Conservation (phyloP, 2,113 vertebrate genomes). For the Brachyhypopomus gauderio region DNA sequence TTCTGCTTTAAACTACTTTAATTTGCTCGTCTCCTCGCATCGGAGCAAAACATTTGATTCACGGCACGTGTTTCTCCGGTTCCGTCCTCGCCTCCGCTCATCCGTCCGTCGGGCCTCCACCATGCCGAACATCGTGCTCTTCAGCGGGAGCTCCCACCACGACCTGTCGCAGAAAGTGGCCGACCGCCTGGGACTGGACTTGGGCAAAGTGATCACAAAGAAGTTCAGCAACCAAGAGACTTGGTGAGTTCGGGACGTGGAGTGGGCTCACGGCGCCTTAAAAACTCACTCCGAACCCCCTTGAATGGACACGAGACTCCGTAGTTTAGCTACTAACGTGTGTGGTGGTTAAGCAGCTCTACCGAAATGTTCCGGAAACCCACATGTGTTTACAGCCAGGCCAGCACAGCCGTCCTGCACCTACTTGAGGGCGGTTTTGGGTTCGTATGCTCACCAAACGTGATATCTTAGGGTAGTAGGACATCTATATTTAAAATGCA, state of each 20-base stretch:
- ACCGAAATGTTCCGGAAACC: not conserved
- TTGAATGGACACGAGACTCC: not conserved
- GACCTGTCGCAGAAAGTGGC: slow-evolving; percentile 80
- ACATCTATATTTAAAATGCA: too few species aligned
- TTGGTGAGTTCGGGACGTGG: slow-evolving; percentile 69
- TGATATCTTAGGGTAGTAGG: too few species aligned
- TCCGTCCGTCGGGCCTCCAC: not conserved
- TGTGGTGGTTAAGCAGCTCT: slow-evolving; percentile 55
- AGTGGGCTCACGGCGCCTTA: too few species aligned
- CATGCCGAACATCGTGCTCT: slow-evolving; percentile 82
- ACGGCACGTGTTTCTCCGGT: not conserved
- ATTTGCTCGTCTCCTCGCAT: not conserved
- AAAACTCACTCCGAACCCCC: too few species aligned
- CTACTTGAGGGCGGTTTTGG: too few species aligned
- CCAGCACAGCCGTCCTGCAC: not conserved
- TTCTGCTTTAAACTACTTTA: slow-evolving; percentile 49
- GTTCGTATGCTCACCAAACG: too few species aligned
- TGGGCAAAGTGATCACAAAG: slow-evolving; percentile 90
- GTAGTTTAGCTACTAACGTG: not conserved
- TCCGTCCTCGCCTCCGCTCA: not conserved
- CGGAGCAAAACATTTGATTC: slow-evolving; percentile 31
- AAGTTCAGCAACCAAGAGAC: slow-evolving; percentile 94
- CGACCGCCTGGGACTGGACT: slow-evolving; percentile 75
- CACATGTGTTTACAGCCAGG: not conserved
- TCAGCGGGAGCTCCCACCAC: slow-evolving; percentile 81